These are phyloP conservation scores for Acromyrmex charruanus DNA, from an alignment of 1,140 invertebrate species.

Conservation along the genomic window DNA sequence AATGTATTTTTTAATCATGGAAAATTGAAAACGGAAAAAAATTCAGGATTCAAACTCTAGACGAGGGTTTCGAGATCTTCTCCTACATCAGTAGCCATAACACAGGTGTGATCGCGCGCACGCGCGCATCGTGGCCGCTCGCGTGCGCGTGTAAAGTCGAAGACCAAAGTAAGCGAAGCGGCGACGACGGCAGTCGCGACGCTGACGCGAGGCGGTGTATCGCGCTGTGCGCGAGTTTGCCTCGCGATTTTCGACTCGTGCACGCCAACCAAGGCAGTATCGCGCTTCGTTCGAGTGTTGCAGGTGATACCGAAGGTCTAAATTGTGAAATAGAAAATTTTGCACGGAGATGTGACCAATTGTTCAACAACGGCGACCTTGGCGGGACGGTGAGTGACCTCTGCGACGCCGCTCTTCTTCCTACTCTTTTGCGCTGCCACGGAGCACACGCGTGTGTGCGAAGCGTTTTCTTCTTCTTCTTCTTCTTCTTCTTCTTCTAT, in stretches of 20 bases:
- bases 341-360: slow-evolving; percentile 65
- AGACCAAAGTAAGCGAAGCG: slow-evolving; percentile 13
- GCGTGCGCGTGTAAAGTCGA: neutral
- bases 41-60: neutral
- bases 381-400: slow-evolving; percentile 75
- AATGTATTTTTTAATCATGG: neutral
- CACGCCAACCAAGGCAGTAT: neutral
- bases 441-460: slow-evolving; percentile 3
- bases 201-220: slow-evolving; percentile 69
- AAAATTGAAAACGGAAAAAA: neutral
- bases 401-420: slow-evolving; percentile 41
- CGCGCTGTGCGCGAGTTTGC: slow-evolving; percentile 39
- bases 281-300: neutral
- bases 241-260: slow-evolving; percentile 16
- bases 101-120: slow-evolving; percentile 47
- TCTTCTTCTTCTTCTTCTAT: neutral
- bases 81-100: neutral
- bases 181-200: slow-evolving; percentile 68
- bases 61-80: slow-evolving; percentile 6
- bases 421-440: slow-evolving; percentile 13
- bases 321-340: slow-evolving; percentile 28
- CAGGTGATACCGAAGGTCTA: neutral
- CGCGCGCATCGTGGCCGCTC: slow-evolving; percentile 7
- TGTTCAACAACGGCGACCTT: slow-evolving; percentile 57
- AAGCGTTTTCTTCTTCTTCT: slow-evolving; percentile 14